These are phyloP conservation scores for Tetranychus cinnabarinus DNA, from an alignment of 1,140 invertebrate genomes.

Conservation along the genomic window DNA sequence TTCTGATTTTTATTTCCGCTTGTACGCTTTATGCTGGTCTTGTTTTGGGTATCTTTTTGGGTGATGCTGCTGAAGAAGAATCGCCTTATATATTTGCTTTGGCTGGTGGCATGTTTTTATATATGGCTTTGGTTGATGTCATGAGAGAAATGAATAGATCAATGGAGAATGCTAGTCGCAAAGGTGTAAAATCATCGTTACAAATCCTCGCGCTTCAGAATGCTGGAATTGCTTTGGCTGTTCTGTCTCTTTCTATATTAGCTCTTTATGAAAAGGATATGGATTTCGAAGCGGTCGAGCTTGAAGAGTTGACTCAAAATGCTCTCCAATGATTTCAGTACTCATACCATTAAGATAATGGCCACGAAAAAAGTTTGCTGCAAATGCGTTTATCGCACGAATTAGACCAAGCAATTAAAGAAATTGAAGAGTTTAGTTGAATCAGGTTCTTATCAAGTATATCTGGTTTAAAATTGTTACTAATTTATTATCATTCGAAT, in stretches of 20 bases:
- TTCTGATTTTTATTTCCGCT: constrained; percentile 40
- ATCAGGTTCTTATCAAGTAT: too few species aligned
- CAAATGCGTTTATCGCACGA: too few species aligned
- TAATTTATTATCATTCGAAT: too few species aligned
- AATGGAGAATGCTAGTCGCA: constrained; percentile 8
- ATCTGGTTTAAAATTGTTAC: too few species aligned
- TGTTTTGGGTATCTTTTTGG: constrained; percentile 29
- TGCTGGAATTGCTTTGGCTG: constrained; percentile 5
- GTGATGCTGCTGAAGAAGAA: constrained; percentile 21
- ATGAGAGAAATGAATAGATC: constrained; percentile 18
- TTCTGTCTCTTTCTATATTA: constrained; percentile 5
- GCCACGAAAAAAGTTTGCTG: too few species aligned
- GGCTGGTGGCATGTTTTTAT: constrained; percentile 37
- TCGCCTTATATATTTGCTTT: constrained; percentile 30
- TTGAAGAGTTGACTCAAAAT: constrained; percentile 2
- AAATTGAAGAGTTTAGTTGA: too few species aligned
- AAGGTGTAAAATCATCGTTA: constrained; percentile 1
- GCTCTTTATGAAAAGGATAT: constrained; percentile 11
- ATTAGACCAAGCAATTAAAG: too few species aligned
- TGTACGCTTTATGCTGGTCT: constrained; percentile 38
- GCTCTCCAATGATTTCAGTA: constrained; percentile 2
- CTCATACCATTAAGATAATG: too few species aligned
- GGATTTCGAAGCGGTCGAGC: constrained; percentile 8
- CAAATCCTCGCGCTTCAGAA: constrained; percentile 8
- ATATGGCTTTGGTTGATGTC: constrained; percentile 39